These are phyloP conservation scores for Epizoanthus fatuus DNA, from an alignment of 92 coral and sea anemone species.

Conservation along the genomic window DNA sequence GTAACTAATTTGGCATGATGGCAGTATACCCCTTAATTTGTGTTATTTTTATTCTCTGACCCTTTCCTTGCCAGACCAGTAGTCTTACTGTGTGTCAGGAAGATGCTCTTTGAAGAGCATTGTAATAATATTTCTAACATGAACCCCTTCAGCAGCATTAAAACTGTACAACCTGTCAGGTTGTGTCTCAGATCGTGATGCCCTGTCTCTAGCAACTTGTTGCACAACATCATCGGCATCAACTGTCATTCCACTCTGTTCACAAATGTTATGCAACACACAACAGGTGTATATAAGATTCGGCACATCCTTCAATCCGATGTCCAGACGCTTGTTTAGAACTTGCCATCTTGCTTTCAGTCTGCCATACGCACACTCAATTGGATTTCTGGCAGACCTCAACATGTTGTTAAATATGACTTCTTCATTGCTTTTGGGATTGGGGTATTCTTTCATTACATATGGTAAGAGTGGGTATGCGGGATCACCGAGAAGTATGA, in stretches of 20 bases:
- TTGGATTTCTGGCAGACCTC: slow-evolving; percentile 46
- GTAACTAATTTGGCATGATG: too few relatives aligned
- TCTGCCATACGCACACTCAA: slow-evolving; percentile 47
- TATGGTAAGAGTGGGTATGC: slow-evolving; percentile 58
- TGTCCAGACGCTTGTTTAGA: background rate
- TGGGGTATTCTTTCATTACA: slow-evolving; percentile 56
- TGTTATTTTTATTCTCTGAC: too few relatives aligned
- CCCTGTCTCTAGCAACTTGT: slow-evolving; percentile 46
- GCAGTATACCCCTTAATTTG: too few relatives aligned
- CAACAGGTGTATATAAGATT: too few relatives aligned
- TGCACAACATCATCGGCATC: too few relatives aligned
- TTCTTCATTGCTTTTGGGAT: slow-evolving; percentile 34
- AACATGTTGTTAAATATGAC: slow-evolving; percentile 65
- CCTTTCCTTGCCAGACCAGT: too few relatives aligned
- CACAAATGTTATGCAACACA: too few relatives aligned
- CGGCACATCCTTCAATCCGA: background rate
- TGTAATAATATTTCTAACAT: slow-evolving; percentile 43
- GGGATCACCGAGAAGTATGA: slow-evolving; percentile 52
- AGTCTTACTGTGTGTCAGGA: slow-evolving; percentile 6
- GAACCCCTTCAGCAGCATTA: slow-evolving; percentile 52
- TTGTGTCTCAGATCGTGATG: slow-evolving; percentile 7
- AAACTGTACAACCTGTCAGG: slow-evolving; percentile 47
- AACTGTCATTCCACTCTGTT: too few relatives aligned
- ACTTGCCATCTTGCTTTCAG: too few relatives aligned
- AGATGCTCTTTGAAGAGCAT: slow-evolving; percentile 43